Evolutionary conservation across 2,888 invertebrate species (phyloP).

Genomic region (Dicranocentrus wangi): DNA sequence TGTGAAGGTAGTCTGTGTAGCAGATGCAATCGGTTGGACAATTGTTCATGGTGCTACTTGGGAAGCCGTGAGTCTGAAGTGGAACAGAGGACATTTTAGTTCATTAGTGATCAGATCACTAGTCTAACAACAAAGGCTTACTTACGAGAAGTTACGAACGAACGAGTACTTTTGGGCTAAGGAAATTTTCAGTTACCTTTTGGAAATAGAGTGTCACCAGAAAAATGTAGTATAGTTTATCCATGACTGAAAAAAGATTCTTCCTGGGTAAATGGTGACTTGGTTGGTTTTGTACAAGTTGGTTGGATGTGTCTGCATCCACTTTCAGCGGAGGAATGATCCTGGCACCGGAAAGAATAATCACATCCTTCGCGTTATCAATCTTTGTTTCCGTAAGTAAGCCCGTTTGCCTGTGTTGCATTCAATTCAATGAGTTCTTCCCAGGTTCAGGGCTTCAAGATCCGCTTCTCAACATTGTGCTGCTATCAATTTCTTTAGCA

Average conservation of each 20-base stretch:
- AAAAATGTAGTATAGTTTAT: slow-evolving; percentile 2
- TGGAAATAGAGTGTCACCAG: neutral
- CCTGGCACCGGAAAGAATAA: slow-evolving; percentile 60
- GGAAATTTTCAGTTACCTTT: too few relatives aligned
- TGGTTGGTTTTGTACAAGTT: neutral
- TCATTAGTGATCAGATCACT: neutral
- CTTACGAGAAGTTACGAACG: too few relatives aligned
- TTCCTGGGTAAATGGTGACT: neutral
- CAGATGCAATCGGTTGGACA: slow-evolving; percentile 71
- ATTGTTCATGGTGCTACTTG: neutral
- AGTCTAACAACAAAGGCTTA: too few relatives aligned
- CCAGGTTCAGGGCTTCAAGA: slow-evolving; percentile 50
- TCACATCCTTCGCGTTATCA: slow-evolving; percentile 58
- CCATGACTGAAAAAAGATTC: slow-evolving; percentile 24
- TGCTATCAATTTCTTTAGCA: neutral
- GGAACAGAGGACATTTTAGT: neutral
- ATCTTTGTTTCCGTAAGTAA: slow-evolving; percentile 44
- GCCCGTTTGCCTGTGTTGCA: too few relatives aligned
- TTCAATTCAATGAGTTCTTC: slow-evolving; percentile 26
- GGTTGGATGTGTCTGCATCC: slow-evolving; percentile 26
- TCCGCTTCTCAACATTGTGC: neutral
- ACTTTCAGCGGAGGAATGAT: slow-evolving; percentile 28
- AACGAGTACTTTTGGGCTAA: too few relatives aligned
- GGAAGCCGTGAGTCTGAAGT: slow-evolving; percentile 2
- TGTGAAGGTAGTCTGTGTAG: slow-evolving; percentile 68